Conservation (phyloP, 2,797 vertebrate genomes). For the Sebastes kiyomatsui region DNA sequence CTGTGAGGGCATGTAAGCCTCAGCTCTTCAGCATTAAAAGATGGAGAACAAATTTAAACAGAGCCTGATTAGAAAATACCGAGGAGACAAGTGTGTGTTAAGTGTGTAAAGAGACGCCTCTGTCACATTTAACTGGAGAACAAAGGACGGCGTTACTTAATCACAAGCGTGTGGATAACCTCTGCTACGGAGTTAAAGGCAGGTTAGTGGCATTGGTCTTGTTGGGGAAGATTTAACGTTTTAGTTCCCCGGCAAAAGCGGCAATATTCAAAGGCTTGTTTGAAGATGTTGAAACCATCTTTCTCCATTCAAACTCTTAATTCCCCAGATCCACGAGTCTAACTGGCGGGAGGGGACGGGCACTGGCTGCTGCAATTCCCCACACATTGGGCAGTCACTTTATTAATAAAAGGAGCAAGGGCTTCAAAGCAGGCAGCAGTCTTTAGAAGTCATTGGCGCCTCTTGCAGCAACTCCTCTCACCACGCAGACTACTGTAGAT, state of each 20-base stretch:
- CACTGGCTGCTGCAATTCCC: conserved; percentile 18
- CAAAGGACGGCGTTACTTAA: conserved; percentile 20
- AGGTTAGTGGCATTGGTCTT: not conserved
- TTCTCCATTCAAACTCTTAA: conserved; percentile 33
- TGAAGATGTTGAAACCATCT: conserved; percentile 9
- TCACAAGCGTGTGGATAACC: not conserved
- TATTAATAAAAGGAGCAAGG: conserved; percentile 37
- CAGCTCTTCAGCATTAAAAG: conserved; percentile 18
- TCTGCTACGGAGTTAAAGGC: not conserved
- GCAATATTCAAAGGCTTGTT: conserved; percentile 28
- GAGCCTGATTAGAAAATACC: conserved; percentile 33
- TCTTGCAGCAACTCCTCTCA: conserved; percentile 17
- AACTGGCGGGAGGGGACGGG: not conserved
- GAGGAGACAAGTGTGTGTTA: not conserved
- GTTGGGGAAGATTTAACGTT: not conserved
- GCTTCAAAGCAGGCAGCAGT: conserved; percentile 46
- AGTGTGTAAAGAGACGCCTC: not conserved
- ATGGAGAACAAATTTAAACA: conserved; percentile 31
- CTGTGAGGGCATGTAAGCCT: conserved; percentile 27
- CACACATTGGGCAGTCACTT: conserved; percentile 7
- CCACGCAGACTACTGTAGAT: conserved; percentile 10
- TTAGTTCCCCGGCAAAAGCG: not conserved
- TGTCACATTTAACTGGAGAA: conserved; percentile 20
- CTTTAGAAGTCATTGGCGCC: conserved; percentile 34
- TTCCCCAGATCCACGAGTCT: not conserved